Base-by-base conservation (phyloP, 2,888 invertebrate genomes). In the Rotaria magnacalcarata region DNA sequence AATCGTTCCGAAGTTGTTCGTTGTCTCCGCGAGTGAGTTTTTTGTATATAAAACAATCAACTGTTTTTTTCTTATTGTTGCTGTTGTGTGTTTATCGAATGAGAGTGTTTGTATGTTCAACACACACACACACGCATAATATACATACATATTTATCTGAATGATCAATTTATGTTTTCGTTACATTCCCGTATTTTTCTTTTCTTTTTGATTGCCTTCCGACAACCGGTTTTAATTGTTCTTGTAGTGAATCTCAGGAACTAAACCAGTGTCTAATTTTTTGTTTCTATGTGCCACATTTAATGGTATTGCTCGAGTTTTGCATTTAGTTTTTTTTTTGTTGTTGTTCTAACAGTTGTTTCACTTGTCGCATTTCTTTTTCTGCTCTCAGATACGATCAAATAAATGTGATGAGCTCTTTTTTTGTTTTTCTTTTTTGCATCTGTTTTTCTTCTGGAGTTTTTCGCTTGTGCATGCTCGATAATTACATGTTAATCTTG, bases 141-240 rank as follows among this genome's bases (percentile, higher is more conserved):
- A 34, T 67, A 67, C 34, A 67, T 67, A 34, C 27, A 67, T 67
- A 67, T 67, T 67, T 67, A 67, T 34, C 67, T 67, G 67, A 67
- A 67, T 67, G 67, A 67, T 41, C 19, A 41, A 67, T 67, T 5
- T 34, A 67, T 67, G 34, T 27, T 67, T 67, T 67, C 67, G 34
- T 27, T 67, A 34, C 34, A 67, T 67, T 41, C 19, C 67, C 34
- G 14, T 67, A 67, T 67, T 67, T 67, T 56, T 56, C 6, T 56
- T 24, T 24, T 21, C 7, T 56, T 19, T 54, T 19, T 54, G 24
- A 14, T 67, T 67, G 27, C 34, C 67, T 67, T 67, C 67, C 67
- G 67, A 41, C 67, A 27, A 67, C 67, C 67, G 67, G 67, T 67
- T 67, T 67, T 0, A 34, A 14, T 34, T 34, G 67, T 67, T 67